Evolutionary conservation across 1,140 invertebrate species (phyloP), one percentile per base, ranked within the genome.

Genomic region (Matsumurasca onukii): DNA sequence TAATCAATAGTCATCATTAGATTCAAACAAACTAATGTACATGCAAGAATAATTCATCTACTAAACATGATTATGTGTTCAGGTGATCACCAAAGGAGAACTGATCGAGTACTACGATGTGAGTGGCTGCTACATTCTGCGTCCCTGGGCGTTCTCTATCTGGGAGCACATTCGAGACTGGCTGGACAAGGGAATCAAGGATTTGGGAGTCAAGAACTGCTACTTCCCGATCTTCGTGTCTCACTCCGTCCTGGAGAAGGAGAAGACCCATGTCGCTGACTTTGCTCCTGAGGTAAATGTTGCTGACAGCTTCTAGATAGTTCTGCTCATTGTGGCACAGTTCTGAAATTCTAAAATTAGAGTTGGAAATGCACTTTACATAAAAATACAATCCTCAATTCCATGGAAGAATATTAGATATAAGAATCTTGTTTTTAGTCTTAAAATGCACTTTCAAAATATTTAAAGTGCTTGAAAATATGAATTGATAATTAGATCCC

Each of bases 61-160:
- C n/a, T n/a, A n/a, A n/a, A n/a, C n/a, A n/a, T n/a, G n/a, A n/a
- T n/a, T n/a, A n/a, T n/a, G n/a, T n/a, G n/a, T n/a, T n/a, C n/a
- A 78, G 74, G 93, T 98, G 0, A 95, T 99, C 66, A 98, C 94
- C 0, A 99, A 99, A 82, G 91, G 95, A 69, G 95, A 98, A 82
- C 87, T 99, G 88, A 99, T 99, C 45, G 98, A 99, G 79, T 99
- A 99, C 80, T 99, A 99, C 77, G 97, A 99, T 79, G 94, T 99
- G 3, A 98, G 95, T 63, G 98, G 98, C 0, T 99, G 98, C 82
- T 99, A 99, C 78, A 97, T 99, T 73, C 85, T 99, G 24, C 88
- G 97, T 31, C 97, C 97, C 0, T 98, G 97, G 96, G 90, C 97
- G 31, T 99, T 88, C 78, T 83, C 89, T n/a, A 95, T 99, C 74